Evolutionary conservation across 2,113 vertebrate genomes (phyloP).

Genomic region (Neodon shergylaensis): DNA sequence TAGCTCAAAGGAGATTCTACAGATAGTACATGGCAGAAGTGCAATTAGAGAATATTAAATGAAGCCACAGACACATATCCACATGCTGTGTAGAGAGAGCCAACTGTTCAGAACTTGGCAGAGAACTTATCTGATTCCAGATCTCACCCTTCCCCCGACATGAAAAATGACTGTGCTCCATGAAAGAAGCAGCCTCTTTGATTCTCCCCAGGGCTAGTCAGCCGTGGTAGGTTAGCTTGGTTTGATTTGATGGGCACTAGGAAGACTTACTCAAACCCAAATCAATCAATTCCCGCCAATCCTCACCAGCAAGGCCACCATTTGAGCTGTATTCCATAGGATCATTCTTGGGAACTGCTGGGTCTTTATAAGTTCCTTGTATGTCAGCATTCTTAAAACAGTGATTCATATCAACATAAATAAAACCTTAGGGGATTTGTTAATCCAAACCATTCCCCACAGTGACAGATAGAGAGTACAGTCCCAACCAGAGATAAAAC

Average conservation of each 20-base stretch:
- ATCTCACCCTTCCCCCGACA: constrained; percentile 12
- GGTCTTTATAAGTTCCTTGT: neutral
- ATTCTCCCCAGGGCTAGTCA: neutral
- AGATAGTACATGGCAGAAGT: neutral
- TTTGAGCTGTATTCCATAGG: neutral
- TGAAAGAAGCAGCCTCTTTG: neutral
- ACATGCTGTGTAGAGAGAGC: constrained; percentile 43
- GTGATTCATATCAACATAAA: neutral
- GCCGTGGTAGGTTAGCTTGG: neutral
- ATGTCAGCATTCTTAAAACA: neutral
- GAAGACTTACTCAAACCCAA: neutral
- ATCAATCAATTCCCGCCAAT: neutral
- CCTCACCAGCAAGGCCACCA: neutral
- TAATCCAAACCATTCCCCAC: constrained; percentile 20
- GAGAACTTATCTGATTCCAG: constrained; percentile 8
- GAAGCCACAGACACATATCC: neutral
- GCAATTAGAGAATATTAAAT: constrained; percentile 53
- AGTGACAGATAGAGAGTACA: neutral
- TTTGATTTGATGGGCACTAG: neutral
- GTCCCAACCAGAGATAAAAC: neutral
- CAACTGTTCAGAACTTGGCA: constrained; percentile 32
- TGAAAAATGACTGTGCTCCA: neutral
- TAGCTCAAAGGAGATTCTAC: neutral
- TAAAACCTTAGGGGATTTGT: neutral
- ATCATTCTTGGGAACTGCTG: neutral